phyloP scores from a whole-genome alignment of 2,113 vertebrate genomes.

The Paradoxurus hermaphroditus region DNA sequence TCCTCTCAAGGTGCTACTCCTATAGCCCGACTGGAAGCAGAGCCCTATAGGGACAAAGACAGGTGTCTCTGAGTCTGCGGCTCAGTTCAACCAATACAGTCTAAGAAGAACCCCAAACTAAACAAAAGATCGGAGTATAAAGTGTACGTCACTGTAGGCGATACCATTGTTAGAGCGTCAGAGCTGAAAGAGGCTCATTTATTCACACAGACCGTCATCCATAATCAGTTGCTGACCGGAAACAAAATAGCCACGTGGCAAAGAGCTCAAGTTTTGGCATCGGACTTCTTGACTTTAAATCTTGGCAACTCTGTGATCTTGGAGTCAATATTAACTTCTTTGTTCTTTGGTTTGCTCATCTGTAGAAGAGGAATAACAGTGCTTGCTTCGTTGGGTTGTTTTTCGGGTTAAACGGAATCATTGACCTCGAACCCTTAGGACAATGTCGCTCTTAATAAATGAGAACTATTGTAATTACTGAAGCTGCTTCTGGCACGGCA shows the following conservation, averaged over 20 bases:
- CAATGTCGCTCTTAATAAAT: background rate
- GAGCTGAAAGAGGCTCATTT: background rate
- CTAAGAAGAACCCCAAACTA: background rate
- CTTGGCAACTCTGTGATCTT: background rate
- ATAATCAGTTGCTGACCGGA: accelerated
- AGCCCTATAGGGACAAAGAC: accelerated
- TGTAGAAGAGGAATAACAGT: background rate
- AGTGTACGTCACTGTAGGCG: background rate
- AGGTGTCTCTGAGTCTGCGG: background rate
- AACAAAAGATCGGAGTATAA: background rate
- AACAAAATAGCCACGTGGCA: background rate
- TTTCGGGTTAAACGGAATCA: background rate
- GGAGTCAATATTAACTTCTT: background rate
- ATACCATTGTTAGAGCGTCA: background rate
- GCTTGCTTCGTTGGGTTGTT: background rate
- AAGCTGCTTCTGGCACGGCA: background rate
- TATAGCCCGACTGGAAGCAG: background rate
- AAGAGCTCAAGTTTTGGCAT: background rate
- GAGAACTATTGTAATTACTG: background rate
- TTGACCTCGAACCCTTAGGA: background rate
- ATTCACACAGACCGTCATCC: background rate
- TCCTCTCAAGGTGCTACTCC: background rate
- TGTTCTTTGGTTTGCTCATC: background rate
- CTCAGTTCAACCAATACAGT: background rate
- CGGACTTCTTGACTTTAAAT: background rate